Evolutionary conservation across 2,797 vertebrate genomes (phyloP), one percentile per base, ranked within the genome.

Genomic region (Propithecus perrieri): DNA sequence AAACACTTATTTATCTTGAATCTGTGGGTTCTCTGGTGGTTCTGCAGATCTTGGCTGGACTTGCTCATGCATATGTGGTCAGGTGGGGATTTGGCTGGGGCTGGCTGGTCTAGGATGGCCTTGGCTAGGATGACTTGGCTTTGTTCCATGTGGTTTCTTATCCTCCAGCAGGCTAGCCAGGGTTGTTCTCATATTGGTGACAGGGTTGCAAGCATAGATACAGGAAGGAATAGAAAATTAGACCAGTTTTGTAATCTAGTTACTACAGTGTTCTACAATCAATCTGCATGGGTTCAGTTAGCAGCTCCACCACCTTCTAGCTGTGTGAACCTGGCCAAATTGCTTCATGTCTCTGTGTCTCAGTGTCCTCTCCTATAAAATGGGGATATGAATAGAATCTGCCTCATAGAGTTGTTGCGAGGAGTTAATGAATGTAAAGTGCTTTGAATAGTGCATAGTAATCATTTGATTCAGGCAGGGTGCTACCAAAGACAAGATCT

Each of bases 21-120:
- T 78, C 89, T 74, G 4, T 88, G 43, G 50, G 11, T 48, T 71
- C 20, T 86, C 2, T 14, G 72, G 61, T 92, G 71, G n/a, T 76
- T 96, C 63, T 95, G n/a, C 33, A 87, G 71, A 76, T 85, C 35
- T 53, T 84, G 67, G 33, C 74, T 89, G 75, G 55, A 61, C 43
- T 79, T 59, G 9, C 50, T 81, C 4, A 5, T 43, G 12, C 3
- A 33, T 91, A 48, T 80, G 28, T 14, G 78, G 13, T 85, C 57
- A 67, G 20, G 86, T 95, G 78, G 50, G 67, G 20, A 48, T 74
- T 48, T 94, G 91, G 9, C 50, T 75, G 24, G 75, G 20, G 4
- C 48, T 43, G 43, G 33, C 71, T 87, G 53, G 85, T 85, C 41
- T 67, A 61, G 69, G 48, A 41, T 72, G 53, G n/a, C 71, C 22